A percentile compares a stretch with the other conserved stretches of the same genome.
Conservation (phyloP, 2,888 invertebrate species). For the Ophonus ardosiacus region DNA sequence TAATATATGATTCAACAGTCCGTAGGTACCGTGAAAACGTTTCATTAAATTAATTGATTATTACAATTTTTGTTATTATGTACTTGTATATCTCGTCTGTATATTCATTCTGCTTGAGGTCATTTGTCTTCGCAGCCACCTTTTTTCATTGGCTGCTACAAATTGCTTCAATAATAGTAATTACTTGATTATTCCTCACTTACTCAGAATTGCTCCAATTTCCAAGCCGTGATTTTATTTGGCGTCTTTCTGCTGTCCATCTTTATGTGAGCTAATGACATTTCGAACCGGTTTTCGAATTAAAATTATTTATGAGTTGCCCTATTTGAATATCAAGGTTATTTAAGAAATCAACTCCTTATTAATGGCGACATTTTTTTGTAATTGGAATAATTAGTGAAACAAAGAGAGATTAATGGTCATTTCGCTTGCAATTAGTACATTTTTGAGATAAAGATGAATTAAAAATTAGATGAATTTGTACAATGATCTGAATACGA, state of each 20-base stretch:
- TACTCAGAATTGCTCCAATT: conserved; percentile 54
- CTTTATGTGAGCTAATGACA: conserved; percentile 37
- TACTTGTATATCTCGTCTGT: too few species aligned
- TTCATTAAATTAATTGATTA: too few species aligned
- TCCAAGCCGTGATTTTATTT: conserved; percentile 39
- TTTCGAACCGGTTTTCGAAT: conserved; percentile 41
- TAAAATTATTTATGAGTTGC: conserved; percentile 46
- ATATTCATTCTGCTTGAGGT: too few species aligned
- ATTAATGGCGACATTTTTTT: conserved; percentile 9
- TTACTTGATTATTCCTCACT: conserved; percentile 54
- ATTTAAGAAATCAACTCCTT: conserved; percentile 6
- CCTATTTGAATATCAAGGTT: conserved; percentile 35
- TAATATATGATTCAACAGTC: too few species aligned
- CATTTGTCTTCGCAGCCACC: background rate
- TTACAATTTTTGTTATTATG: too few species aligned
- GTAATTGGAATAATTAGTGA: background rate
- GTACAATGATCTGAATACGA: too few species aligned
- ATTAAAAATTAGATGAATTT: background rate
- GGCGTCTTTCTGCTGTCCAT: background rate
- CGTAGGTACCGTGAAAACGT: too few species aligned
- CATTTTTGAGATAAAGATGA: background rate
- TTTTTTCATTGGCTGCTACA: conserved; percentile 17
- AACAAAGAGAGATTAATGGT: background rate
- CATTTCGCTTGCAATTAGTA: background rate
- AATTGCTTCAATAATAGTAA: conserved; percentile 51